Evolutionary conservation across 2,888 invertebrate species (phyloP), one percentile per base, ranked within the genome.

Genomic region (Phorcus lineatus): DNA sequence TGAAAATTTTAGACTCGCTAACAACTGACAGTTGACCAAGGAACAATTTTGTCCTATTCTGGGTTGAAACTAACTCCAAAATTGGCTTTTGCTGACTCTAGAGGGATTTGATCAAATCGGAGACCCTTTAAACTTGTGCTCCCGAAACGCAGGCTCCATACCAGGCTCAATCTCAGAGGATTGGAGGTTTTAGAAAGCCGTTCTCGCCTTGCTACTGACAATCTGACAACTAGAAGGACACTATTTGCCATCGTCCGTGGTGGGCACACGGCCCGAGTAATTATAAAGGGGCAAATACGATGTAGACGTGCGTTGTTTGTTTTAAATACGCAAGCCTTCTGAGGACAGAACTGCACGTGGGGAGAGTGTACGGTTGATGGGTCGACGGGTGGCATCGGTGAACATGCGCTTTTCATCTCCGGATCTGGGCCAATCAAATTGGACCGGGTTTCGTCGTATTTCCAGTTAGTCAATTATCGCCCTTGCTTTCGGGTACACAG

Each of bases 401-500:
- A 24, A 13, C 62, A 62, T 31, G 6, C 24, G 62, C 16, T 62
- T 62, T 28, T 62, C 62, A 62, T 62, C 57, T 57, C 22, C 11
- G 7, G 24, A 57, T 57, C 28, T 62, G 24, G 24, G 9, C 62
- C 62, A 62, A 62, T 62, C 62, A 62, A 62, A 62, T 62, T 13
- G 47, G 47, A 47, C 47, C 62, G 13, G 62, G 62, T 62, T 62
- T 62, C 62, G 16, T 62, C 62, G 62, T 62, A 62, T 28, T 62
- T 31, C 22, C 16, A 28, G 24, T 62, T 22, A 28, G 62, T 31
- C 28, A 62, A 62, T 62, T 62, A 62, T 62, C 62, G 62, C 62
- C 62, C 62, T 31, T 62, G 24, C 16, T 62, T 62, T 62, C 62
- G 62, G 62, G 62, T 62, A 62, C 62, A 62, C 62, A 62, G 28